Conservation (phyloP, 2,113 vertebrate species). For the Mesembrinibis cayennensis region DNA sequence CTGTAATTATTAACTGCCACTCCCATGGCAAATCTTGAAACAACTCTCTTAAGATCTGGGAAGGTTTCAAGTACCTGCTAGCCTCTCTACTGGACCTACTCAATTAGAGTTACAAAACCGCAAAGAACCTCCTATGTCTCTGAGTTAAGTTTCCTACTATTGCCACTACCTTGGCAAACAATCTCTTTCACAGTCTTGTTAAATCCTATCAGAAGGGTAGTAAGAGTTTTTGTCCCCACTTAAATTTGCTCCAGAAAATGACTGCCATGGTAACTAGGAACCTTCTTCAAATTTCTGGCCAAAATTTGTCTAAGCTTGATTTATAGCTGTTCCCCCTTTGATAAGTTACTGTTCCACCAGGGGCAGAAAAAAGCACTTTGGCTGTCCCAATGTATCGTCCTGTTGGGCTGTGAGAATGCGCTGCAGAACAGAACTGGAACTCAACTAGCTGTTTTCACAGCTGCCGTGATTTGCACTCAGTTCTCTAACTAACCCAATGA, state of each 20-base stretch:
- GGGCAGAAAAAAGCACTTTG: background rate
- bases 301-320: background rate
- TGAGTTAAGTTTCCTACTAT: background rate
- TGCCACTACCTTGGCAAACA: background rate
- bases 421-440: background rate
- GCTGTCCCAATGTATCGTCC: background rate
- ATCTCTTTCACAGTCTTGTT: background rate
- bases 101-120: background rate
- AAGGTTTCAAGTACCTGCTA: background rate
- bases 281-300: background rate
- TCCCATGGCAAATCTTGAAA: background rate
- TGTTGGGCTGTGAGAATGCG: background rate
- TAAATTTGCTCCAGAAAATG: background rate
- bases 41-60: background rate
- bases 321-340: background rate
- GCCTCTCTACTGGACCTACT: background rate
- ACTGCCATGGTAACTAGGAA: background rate
- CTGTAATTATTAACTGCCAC: background rate
- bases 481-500: background rate
- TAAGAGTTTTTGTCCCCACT: background rate
- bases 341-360: background rate
- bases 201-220: background rate
- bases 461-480: background rate
- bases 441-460: background rate
- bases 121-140: rapidly evolving